These are phyloP conservation scores for Ecliptopera silaceata DNA, from an alignment of 2,888 invertebrate genomes.

Conservation along the genomic window DNA sequence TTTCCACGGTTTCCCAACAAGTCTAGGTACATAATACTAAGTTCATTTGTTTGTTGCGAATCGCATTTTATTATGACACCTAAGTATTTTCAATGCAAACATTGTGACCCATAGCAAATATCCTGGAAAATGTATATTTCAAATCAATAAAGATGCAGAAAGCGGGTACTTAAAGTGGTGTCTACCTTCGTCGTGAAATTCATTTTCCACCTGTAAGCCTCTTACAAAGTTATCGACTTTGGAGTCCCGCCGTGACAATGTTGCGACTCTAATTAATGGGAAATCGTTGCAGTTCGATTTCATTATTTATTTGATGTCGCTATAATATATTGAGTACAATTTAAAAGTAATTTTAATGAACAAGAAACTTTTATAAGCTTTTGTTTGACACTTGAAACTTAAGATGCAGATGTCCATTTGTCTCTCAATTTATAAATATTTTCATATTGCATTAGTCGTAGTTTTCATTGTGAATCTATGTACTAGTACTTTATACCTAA, in stretches of 20 bases:
- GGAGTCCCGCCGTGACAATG: conserved; percentile 4
- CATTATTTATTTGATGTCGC: conserved; percentile 2
- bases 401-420: too few species aligned
- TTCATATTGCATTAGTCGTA: too few species aligned
- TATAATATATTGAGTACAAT: neutral
- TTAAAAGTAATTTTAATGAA: too few species aligned
- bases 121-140: conserved; percentile 40
- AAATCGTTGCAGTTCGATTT: neutral
- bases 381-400: neutral
- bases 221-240: conserved; percentile 12
- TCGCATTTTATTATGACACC: too few species aligned
- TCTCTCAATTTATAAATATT: too few species aligned
- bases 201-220: conserved; percentile 16
- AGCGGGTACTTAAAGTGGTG: neutral
- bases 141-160: neutral
- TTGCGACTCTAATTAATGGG: conserved; percentile 13
- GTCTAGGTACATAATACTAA: too few species aligned
- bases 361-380: too few species aligned
- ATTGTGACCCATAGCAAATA: neutral
- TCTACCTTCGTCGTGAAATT: neutral
- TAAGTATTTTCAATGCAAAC: too few species aligned
- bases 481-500: too few species aligned
- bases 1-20: too few species aligned
- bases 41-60: too few species aligned
- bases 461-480: too few species aligned